These are phyloP conservation scores for Gymnosoma rotundatum DNA, from an alignment of 2,888 invertebrate species.

Conservation along the genomic window DNA sequence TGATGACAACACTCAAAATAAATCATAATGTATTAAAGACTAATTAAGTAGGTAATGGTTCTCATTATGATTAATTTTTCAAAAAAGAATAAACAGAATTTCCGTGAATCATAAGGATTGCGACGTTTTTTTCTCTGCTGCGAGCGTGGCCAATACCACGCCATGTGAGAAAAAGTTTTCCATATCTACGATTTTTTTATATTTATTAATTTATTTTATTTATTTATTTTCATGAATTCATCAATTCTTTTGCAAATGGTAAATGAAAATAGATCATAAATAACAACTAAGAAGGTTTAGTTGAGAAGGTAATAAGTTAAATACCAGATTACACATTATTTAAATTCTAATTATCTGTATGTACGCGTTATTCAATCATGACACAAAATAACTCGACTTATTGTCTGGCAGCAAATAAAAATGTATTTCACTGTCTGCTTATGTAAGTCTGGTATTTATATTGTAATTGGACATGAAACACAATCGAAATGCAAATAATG, in stretches of 20 bases:
- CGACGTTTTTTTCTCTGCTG: too few species aligned
- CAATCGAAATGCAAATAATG: conserved; percentile 10
- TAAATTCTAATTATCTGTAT: conserved; percentile 42
- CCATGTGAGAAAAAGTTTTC: too few species aligned
- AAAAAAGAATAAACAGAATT: too few species aligned
- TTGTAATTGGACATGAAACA: conserved; percentile 31
- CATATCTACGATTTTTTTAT: too few species aligned
- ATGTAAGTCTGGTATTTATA: conserved; percentile 26
- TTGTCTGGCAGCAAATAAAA: conserved; percentile 39
- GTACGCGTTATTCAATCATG: conserved; percentile 5
- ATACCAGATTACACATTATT: conserved; percentile 42
- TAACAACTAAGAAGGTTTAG: conserved; percentile 24
- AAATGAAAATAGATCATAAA: conserved; percentile 52
- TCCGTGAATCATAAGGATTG: too few species aligned
- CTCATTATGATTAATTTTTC: too few species aligned
- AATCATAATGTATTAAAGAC: too few species aligned
- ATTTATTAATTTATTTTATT: too few species aligned
- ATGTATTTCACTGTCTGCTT: conserved; percentile 10
- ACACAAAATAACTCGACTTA: conserved; percentile 39
- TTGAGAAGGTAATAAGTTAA: conserved; percentile 24
- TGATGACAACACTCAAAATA: too few species aligned
- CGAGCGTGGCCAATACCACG: too few species aligned
- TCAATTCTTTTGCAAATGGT: not conserved
- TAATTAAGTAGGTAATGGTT: too few species aligned
- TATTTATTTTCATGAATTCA: too few species aligned